Evolutionary conservation across 2,888 invertebrate genomes (phyloP).

Genomic region (Drosophila ezoana): DNA sequence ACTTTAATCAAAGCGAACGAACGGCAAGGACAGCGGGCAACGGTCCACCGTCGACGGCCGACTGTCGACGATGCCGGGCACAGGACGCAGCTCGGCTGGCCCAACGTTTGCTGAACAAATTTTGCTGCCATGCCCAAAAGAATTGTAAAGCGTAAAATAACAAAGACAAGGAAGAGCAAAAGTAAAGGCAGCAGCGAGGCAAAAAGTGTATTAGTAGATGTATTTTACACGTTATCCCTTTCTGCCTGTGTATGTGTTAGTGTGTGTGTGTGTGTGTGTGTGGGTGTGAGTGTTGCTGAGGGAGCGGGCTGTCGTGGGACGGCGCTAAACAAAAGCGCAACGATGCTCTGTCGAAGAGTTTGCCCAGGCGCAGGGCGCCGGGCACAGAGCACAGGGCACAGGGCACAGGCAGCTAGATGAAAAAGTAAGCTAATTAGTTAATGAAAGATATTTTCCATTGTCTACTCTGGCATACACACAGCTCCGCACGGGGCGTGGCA

Average conservation of each 20-base stretch:
- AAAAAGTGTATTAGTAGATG: slow-evolving; percentile 64
- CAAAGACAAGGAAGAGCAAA: slow-evolving; percentile 61
- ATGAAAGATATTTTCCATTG: slow-evolving; percentile 80
- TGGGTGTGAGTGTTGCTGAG: slow-evolving; percentile 8
- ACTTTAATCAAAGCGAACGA: slow-evolving; percentile 77
- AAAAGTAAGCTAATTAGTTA: slow-evolving; percentile 81
- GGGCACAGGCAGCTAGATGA: slow-evolving; percentile 51
- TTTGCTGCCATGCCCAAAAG: slow-evolving; percentile 72
- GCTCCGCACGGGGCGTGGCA: slow-evolving; percentile 5
- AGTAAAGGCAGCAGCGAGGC: slow-evolving; percentile 29
- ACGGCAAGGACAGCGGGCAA: slow-evolving; percentile 50
- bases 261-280: background rate
- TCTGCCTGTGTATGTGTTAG: slow-evolving; percentile 28
- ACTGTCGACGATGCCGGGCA: background rate
- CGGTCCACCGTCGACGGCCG: slow-evolving; percentile 13
- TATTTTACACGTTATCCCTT: slow-evolving; percentile 76
- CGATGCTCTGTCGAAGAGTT: slow-evolving; percentile 12
- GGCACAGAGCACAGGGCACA: slow-evolving; percentile 5
- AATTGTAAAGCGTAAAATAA: slow-evolving; percentile 78
- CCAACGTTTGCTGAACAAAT: slow-evolving; percentile 69
- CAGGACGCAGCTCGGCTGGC: slow-evolving; percentile 15
- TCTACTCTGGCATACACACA: slow-evolving; percentile 29
- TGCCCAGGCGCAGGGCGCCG: slow-evolving; percentile 25
- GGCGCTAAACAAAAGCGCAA: slow-evolving; percentile 63
- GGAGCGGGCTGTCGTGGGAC: slow-evolving; percentile 6